These are phyloP conservation scores for Lutjanus campechanus DNA, from an alignment of 2,797 vertebrate species.

Conservation along the genomic window DNA sequence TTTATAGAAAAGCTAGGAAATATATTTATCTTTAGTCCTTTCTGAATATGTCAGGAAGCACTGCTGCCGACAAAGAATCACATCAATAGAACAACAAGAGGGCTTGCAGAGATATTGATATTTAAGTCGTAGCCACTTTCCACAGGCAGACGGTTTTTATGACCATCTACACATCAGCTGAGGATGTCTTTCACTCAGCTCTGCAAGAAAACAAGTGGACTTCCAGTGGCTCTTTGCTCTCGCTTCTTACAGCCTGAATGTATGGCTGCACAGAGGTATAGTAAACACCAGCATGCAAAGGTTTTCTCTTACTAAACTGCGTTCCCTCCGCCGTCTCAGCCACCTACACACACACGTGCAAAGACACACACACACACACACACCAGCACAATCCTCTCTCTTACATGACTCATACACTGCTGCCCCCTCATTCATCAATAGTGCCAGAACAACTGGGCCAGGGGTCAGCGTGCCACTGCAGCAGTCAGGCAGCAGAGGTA, in stretches of 20 bases:
- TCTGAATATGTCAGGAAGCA: background rate
- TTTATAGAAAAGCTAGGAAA: background rate
- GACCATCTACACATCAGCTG: background rate
- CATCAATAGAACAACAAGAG: background rate
- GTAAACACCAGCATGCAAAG: background rate
- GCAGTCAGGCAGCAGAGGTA: conserved; percentile 60
- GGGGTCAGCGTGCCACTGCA: conserved; percentile 69
- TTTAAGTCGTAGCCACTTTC: conserved; percentile 1
- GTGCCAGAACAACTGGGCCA: conserved; percentile 69
- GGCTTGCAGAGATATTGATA: background rate
- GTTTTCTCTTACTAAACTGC: conserved; percentile 15
- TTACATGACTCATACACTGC: conserved; percentile 63
- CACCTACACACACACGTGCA: conserved; percentile 39
- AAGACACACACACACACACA: conserved; percentile 14
- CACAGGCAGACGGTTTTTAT: background rate
- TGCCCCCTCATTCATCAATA: conserved; percentile 80
- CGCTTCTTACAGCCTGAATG: background rate
- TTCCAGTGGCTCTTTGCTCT: background rate
- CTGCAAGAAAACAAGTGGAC: background rate
- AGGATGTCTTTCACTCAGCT: conserved; percentile 7
- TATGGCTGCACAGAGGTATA: background rate
- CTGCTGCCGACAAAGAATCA: background rate
- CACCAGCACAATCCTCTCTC: conserved; percentile 38
- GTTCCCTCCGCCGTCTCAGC: conserved; percentile 27
- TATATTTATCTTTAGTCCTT: background rate